phyloP scores from a whole-genome alignment of 2,888 invertebrate species.

The Diogma glabrata region DNA sequence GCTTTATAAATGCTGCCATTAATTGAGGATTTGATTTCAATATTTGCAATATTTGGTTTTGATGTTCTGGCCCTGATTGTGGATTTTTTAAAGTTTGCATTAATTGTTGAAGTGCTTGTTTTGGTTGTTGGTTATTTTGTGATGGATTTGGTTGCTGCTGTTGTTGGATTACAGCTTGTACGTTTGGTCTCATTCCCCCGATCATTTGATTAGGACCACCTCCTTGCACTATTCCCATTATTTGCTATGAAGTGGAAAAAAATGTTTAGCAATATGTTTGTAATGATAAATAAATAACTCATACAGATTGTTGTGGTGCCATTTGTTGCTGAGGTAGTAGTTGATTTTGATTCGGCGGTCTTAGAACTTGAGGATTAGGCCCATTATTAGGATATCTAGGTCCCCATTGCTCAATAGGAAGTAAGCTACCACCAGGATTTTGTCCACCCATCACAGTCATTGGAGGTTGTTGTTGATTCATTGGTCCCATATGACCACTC shows the following conservation, averaged over 20 bases:
- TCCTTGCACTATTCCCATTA: slow-evolving; percentile 32
- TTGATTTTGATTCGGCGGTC: slow-evolving; percentile 40
- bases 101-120: slow-evolving; percentile 69
- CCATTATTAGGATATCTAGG: slow-evolving; percentile 38
- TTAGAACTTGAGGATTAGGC: slow-evolving; percentile 32
- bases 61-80: slow-evolving; percentile 74
- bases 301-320: slow-evolving; percentile 29
- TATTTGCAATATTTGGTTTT: slow-evolving; percentile 78
- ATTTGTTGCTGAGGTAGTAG: slow-evolving; percentile 35
- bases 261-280: not conserved
- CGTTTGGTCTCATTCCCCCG: slow-evolving; percentile 24
- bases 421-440: slow-evolving; percentile 38
- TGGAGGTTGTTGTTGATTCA: slow-evolving; percentile 31
- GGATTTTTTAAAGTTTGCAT: slow-evolving; percentile 85
- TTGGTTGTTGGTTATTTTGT: slow-evolving; percentile 35
- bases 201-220: slow-evolving; percentile 27
- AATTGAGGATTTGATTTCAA: slow-evolving; percentile 88
- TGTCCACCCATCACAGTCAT: slow-evolving; percentile 29
- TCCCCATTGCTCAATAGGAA: slow-evolving; percentile 46
- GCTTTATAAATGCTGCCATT: slow-evolving; percentile 91
- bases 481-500: slow-evolving; percentile 26
- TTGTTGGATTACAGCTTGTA: slow-evolving; percentile 32
- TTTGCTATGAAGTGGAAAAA: slow-evolving; percentile 20
- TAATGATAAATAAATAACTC: not conserved
- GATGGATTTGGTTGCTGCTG: slow-evolving; percentile 31